A percentile compares a stretch with the other conserved stretches of the same genome.
phyloP scores from a whole-genome alignment of 1,140 invertebrate species.

The Psix sp. region DNA sequence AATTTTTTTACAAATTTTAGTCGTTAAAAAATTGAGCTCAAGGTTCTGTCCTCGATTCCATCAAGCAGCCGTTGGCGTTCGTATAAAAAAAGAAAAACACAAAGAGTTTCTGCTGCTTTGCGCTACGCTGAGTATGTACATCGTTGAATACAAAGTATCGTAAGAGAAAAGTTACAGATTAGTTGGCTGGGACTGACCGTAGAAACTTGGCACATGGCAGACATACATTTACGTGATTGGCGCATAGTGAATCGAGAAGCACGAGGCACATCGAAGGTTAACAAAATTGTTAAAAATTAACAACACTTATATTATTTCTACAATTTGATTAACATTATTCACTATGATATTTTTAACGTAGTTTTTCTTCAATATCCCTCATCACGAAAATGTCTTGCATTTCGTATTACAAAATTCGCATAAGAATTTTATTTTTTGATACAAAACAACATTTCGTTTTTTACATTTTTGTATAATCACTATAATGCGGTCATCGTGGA shows the following conservation, averaged over 20 bases:
- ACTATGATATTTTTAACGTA: neutral
- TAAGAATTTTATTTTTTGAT: too few relatives aligned
- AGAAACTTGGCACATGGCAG: conserved; percentile 60
- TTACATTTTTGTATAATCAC: too few relatives aligned
- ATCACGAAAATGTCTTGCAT: neutral
- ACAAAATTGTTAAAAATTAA: conserved; percentile 30
- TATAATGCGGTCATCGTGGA: conserved; percentile 8
- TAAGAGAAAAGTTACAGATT: conserved; percentile 57
- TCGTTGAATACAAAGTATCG: conserved; percentile 57
- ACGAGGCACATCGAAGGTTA: conserved; percentile 38
- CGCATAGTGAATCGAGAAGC: conserved; percentile 46
- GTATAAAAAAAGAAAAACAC: conserved; percentile 27
- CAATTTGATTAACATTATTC: neutral
- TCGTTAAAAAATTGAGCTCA: conserved; percentile 34
- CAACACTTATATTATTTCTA: conserved; percentile 9
- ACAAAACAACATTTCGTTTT: too few relatives aligned
- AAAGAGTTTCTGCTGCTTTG: conserved; percentile 36
- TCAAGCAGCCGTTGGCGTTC: conserved; percentile 37
- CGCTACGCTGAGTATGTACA: conserved; percentile 60
- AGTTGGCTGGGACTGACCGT: conserved; percentile 59
- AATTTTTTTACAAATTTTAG: conserved; percentile 8
- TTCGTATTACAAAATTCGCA: conserved; percentile 1
- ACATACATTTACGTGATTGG: conserved; percentile 46
- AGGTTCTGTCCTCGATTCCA: conserved; percentile 38
- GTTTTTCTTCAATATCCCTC: too few relatives aligned